Base-by-base conservation (phyloP, 2,797 vertebrate genomes). In the Brachyalestes nurse region DNA sequence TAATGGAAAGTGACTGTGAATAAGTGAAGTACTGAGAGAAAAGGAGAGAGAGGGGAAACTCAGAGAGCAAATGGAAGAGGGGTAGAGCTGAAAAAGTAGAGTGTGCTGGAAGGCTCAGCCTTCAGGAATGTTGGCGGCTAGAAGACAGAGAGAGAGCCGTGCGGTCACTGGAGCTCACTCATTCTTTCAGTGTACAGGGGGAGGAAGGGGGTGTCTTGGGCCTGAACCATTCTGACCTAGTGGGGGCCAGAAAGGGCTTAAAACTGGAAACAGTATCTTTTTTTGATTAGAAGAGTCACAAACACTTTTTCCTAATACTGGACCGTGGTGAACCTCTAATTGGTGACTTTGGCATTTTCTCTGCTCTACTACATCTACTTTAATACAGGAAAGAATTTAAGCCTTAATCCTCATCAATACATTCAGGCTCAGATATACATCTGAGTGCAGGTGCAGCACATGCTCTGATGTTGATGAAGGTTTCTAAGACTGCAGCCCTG, bases 111-210 rank as follows among this genome's bases (percentile, higher is more conserved):
- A 82, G 88, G 89, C 90, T 94, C 91, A 92, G 91, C 86, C 88
- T 91, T 94, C 91, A 95, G 94, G 94, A 95, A 95, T 95, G 94
- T 86, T 86, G 91, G 91, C 94, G 93, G 92, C 90, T 87, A 77
- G 19, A 87, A 82, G 86, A 90, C 84, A 86, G 89, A 89, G 89
- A 79, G 89, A 90, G 88, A 86, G 90, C 90, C 82, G 89, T 93
- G 91, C 86, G 92, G 93, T 94, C 88, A 86, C 89, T 86, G 88
- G 81, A 89, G 89, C 90, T 92, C 88, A 88, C 89, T 85, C 72
- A 91, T 91, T 90, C 89, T 88, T 88, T 87, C 87, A 84, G 91
- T 90, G 89, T 92, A 91, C 91, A 92, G 76, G 75, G 84, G 82
- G 87, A 89, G 87, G 86, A 86, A 88, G 80, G 81, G 84, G 87